phyloP scores from a whole-genome alignment of 2,113 vertebrate genomes.

The Anser brachyrhynchus region DNA sequence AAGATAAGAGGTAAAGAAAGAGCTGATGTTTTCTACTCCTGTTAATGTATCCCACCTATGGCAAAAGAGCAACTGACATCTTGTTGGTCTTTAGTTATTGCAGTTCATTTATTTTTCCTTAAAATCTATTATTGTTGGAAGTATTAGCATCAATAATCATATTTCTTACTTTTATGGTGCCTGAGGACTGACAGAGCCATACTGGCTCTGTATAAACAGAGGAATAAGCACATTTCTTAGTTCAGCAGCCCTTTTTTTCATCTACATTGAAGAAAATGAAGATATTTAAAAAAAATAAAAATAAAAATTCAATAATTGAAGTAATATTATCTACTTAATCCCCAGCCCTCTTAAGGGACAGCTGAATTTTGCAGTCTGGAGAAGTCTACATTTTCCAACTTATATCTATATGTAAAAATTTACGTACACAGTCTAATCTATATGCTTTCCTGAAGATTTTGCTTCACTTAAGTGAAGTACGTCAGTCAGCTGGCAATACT shows the following conservation, averaged over 20 bases:
- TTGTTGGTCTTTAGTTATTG: not conserved
- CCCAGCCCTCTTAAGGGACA: not conserved
- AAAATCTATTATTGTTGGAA: not conserved
- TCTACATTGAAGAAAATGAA: not conserved
- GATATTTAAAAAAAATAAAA: not conserved
- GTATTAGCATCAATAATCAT: not conserved
- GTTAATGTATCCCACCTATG: not conserved
- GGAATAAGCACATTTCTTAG: not conserved
- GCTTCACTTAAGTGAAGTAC: not conserved
- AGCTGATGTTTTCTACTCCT: not conserved
- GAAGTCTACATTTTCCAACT: not conserved
- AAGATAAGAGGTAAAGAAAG: conserved; percentile 26
- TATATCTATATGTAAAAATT: not conserved
- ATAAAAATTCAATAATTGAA: not conserved
- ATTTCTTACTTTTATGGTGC: not conserved
- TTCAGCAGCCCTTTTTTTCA: not conserved
- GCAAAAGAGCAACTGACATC: not conserved
- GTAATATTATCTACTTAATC: not conserved
- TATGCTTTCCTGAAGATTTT: not conserved
- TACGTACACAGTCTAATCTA: not conserved
- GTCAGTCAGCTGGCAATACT: conserved; percentile 10
- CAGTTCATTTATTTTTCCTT: not conserved
- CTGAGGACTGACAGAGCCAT: not conserved
- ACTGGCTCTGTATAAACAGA: not conserved
- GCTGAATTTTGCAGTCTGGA: not conserved